Evolutionary conservation across 2,888 invertebrate genomes (phyloP).

Genomic region (Meganola albula): DNA sequence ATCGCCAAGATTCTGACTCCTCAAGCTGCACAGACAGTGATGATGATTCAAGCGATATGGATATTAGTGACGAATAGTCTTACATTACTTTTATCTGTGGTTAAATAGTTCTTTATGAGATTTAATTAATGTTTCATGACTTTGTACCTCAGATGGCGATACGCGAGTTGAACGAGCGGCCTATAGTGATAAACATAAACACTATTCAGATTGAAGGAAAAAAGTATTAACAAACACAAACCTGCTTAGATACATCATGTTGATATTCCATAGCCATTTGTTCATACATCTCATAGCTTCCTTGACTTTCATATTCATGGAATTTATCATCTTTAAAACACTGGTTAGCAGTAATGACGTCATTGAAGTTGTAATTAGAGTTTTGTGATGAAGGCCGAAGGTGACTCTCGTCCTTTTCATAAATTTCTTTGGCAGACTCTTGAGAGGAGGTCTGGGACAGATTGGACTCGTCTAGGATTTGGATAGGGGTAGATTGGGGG

Average conservation of each 20-base stretch:
- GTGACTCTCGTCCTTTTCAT: conserved; percentile 62
- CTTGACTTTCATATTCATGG: conserved; percentile 42
- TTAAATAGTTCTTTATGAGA: too few relatives aligned
- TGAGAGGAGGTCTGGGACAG: conserved; percentile 59
- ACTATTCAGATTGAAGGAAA: too few relatives aligned
- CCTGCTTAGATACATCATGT: conserved; percentile 62
- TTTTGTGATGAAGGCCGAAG: conserved; percentile 59
- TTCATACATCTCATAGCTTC: conserved; percentile 64
- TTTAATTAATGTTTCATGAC: too few relatives aligned
- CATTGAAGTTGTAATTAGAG: conserved; percentile 59
- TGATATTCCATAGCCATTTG: conserved; percentile 70
- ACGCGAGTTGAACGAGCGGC: too few relatives aligned
- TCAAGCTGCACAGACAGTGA: too few relatives aligned
- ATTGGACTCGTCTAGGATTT: conserved; percentile 37
- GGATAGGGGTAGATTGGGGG: conserved; percentile 16
- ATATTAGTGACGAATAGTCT: too few relatives aligned
- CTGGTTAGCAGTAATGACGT: conserved; percentile 52
- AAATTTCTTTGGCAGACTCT: conserved; percentile 42
- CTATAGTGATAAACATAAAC: too few relatives aligned
- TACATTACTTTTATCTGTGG: too few relatives aligned
- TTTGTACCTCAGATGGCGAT: too few relatives aligned
- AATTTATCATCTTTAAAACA: conserved; percentile 42
- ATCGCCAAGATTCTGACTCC: too few relatives aligned
- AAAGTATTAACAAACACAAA: conserved; percentile 20
- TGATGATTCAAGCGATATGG: too few relatives aligned